Evolutionary conservation across 2,113 vertebrate species (phyloP), one percentile per base, ranked within the genome.

Genomic region (Alectura lathami): DNA sequence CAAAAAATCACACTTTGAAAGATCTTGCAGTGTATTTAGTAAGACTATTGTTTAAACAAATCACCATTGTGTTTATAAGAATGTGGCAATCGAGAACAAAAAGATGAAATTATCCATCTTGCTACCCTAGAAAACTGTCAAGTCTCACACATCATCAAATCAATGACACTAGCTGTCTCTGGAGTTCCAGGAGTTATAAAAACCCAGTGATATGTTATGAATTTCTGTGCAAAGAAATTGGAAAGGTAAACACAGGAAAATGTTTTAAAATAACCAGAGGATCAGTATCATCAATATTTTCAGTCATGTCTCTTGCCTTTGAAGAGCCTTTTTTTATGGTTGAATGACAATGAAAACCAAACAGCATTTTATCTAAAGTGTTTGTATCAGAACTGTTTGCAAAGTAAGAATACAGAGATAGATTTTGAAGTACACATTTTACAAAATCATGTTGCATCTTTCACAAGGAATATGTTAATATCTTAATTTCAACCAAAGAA

Each of bases 101-200:
- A 91, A 6, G 0, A 11, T 30, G 81, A 88, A 88, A 97, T 93
- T 81, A 88, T 90, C 89, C 60, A 78, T 93, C 89, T 88, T 88
- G 11, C 43, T 96, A 11, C 77, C 73, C 83, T 86, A 95, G 90
- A 95, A 96, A 95, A 94, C 78, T 48, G 95, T 96, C 93, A 96
- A 82, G 56, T 81, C 83, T 93, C 86, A 62, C 94, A 96, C 94
- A 93, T 95, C 88, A 94, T 95, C 91, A 97, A 95, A 91, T 91
- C 88, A 91, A 75, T 86, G 80, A 69, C 80, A 95, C 79, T 83
- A 88, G 15, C 64, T 94, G 72, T 50, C 76, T 91, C 7, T 40
- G 69, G 8, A 86, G n/a, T 90, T 93, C 64, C 89, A 82, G 47
- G 73, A 94, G 93, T 93, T 96, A 96, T 95, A 95, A 64, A 93